These are phyloP conservation scores for Colostygia pectinataria DNA, from an alignment of 2,888 invertebrate genomes.

Conservation along the genomic window DNA sequence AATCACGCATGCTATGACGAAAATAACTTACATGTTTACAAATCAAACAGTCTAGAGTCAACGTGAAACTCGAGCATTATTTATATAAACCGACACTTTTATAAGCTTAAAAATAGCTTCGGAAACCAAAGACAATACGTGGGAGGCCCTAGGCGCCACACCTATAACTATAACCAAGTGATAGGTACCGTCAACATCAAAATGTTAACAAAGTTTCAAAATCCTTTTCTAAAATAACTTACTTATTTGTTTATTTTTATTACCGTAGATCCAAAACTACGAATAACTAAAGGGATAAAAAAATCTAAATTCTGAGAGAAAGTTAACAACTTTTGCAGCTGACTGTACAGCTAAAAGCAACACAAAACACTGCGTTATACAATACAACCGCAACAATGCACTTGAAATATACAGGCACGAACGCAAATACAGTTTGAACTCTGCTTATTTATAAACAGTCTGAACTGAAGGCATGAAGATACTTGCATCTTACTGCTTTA, in stretches of 20 bases:
- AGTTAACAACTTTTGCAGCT: no score
- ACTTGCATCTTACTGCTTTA: neutral
- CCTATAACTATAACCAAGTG: conserved; percentile 32
- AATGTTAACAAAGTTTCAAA: no score
- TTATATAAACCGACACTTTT: conserved; percentile 19
- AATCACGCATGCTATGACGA: neutral
- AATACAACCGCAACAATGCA: conserved; percentile 45
- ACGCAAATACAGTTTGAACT: conserved; percentile 26
- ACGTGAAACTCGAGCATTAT: conserved; percentile 6
- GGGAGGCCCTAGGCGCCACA: conserved; percentile 33
- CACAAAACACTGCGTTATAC: conserved; percentile 10
- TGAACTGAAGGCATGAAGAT: neutral
- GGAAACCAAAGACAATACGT: conserved; percentile 20
- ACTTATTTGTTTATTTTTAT: no score
- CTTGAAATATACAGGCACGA: conserved; percentile 39
- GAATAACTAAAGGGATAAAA: no score
- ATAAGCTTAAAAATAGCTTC: conserved; percentile 24
- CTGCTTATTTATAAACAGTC: conserved; percentile 32
- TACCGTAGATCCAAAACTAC: no score
- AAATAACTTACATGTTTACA: conserved; percentile 1
- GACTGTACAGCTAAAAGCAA: no score
- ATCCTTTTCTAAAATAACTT: no score
- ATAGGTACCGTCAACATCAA: no score
- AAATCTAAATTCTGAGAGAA: no score
- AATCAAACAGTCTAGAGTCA: neutral